Evolutionary conservation across 2,113 vertebrate species (phyloP).

Genomic region (Ursus arctos): DNA sequence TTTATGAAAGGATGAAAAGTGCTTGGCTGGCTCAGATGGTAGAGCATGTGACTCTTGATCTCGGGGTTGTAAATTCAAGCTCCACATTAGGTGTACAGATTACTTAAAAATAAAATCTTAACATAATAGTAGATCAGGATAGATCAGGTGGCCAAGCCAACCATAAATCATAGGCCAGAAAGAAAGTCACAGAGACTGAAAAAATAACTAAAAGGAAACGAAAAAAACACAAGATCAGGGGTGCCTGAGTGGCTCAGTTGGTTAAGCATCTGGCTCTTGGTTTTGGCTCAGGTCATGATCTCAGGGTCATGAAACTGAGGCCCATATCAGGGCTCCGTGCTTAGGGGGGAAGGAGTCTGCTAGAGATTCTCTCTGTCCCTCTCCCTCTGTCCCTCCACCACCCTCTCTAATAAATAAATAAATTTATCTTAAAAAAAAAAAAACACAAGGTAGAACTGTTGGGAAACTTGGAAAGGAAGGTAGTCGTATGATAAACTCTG

Average conservation of each 20-base stretch:
- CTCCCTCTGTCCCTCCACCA: not conserved
- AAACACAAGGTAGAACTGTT: not conserved
- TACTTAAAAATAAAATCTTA: too few species aligned
- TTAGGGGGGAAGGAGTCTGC: not conserved
- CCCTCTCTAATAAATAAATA: not conserved
- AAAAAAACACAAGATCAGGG: not conserved
- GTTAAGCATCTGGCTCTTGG: not conserved
- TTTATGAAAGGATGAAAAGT: not conserved
- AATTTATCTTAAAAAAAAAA: not conserved
- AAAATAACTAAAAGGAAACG: not conserved
- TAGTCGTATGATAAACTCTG: not conserved
- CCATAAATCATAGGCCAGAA: not conserved
- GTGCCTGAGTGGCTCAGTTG: not conserved
- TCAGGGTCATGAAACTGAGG: not conserved
- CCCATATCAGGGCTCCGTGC: not conserved
- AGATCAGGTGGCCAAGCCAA: not conserved
- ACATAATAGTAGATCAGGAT: too few species aligned
- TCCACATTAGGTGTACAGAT: too few species aligned
- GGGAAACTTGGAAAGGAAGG: not conserved
- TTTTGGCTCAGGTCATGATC: not conserved
- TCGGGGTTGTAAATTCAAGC: too few species aligned
- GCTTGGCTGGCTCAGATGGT: too few species aligned
- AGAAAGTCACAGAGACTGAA: not conserved
- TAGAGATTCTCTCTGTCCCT: not conserved
- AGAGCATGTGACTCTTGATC: too few species aligned